Conservation (phyloP, 2,113 vertebrate genomes). For the Aptenodytes patagonicus region DNA sequence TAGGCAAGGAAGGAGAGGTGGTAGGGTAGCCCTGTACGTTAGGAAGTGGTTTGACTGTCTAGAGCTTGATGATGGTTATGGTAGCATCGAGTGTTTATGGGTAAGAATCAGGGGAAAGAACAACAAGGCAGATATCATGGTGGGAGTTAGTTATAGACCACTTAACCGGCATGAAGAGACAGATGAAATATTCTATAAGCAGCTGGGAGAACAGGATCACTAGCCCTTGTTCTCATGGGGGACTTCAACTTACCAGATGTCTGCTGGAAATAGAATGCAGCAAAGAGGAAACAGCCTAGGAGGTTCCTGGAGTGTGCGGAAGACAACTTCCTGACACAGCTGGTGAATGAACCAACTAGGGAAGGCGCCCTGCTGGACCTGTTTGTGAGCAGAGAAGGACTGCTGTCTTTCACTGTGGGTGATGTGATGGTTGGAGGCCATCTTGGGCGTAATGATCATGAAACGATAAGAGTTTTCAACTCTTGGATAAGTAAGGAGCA, state of each 20-base stretch:
- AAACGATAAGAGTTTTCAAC: background rate
- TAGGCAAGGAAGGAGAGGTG: background rate
- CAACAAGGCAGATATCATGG: background rate
- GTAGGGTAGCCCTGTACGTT: background rate
- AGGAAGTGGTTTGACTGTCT: background rate
- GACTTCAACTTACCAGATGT: background rate
- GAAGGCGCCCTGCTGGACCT: background rate
- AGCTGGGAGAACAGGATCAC: background rate
- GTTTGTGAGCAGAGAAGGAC: background rate
- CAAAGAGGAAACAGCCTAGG: background rate
- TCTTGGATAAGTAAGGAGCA: background rate
- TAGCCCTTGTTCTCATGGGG: background rate
- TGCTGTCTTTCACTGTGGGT: background rate
- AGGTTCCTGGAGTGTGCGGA: background rate
- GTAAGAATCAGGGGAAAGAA: background rate
- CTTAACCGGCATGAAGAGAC: too few relatives aligned
- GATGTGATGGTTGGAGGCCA: background rate
- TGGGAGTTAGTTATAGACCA: background rate
- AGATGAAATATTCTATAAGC: background rate
- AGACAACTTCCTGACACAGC: background rate
- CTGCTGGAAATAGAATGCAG: background rate
- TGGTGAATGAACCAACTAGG: background rate
- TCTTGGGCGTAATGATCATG: background rate
- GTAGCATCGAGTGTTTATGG: background rate
- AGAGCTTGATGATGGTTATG: too few relatives aligned